phyloP scores from a whole-genome alignment of 2,888 invertebrate genomes.

The Xestia xanthographa region DNA sequence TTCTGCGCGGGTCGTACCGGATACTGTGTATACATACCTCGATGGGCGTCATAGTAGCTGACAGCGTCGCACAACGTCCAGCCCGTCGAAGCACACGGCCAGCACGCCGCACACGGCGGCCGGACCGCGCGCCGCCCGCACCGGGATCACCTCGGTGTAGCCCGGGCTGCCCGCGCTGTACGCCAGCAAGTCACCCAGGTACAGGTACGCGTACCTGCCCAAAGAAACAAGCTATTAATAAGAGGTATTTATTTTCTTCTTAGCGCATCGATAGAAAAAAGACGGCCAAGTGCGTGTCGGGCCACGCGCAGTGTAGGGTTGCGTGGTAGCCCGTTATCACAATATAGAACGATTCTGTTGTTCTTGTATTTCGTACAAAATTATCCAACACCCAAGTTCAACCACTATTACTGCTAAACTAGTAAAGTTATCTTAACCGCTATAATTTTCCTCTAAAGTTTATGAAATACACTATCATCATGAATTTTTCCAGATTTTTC shows the following conservation, averaged over 20 bases:
- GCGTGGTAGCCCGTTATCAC: too few relatives aligned
- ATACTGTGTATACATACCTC: not conserved
- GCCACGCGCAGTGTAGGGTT: too few relatives aligned
- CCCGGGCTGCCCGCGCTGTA: constrained; percentile 68
- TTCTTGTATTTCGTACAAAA: too few relatives aligned
- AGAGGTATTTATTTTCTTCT: not conserved
- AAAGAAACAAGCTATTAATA: not conserved
- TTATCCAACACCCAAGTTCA: too few relatives aligned
- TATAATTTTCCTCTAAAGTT: too few relatives aligned
- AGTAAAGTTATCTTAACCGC: too few relatives aligned
- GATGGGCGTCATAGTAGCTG: constrained; percentile 33
- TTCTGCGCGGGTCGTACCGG: not conserved
- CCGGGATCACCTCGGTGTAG: constrained; percentile 78
- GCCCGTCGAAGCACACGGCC: constrained; percentile 75
- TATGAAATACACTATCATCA: too few relatives aligned
- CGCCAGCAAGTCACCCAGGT: constrained; percentile 77
- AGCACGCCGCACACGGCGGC: constrained; percentile 75
- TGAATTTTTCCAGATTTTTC: too few relatives aligned
- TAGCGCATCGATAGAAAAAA: too few relatives aligned
- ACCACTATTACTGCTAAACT: too few relatives aligned
- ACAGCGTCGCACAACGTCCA: constrained; percentile 71
- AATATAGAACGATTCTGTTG: too few relatives aligned
- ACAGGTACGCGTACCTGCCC: constrained; percentile 76
- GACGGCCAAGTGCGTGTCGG: too few relatives aligned
- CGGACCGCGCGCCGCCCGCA: constrained; percentile 61